Percentiles rank a stretch among this genome's conserved stretches.
Conservation (phyloP, 2,888 invertebrate species). For the Trissolcus japonicus region DNA sequence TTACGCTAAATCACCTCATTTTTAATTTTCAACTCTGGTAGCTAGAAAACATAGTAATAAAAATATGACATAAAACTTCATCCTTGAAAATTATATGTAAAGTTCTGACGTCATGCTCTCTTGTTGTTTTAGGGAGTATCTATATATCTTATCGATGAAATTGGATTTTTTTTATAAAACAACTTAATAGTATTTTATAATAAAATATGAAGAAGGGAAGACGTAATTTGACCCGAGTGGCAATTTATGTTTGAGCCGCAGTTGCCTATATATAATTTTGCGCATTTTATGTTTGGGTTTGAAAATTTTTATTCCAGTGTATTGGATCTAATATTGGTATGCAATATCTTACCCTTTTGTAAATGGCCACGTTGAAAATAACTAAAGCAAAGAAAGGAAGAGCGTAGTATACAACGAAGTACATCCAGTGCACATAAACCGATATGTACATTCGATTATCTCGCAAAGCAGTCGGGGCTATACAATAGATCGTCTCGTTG, state of each 20-base stretch:
- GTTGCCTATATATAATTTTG: too few species aligned
- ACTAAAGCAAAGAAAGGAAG: slow-evolving; percentile 93
- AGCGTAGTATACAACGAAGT: slow-evolving; percentile 94
- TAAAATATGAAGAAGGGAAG: not conserved
- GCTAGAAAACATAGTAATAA: too few species aligned
- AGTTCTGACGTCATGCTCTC: too few species aligned
- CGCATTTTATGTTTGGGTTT: not conserved
- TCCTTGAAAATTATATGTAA: too few species aligned
- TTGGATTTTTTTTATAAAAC: too few species aligned
- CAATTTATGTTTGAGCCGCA: too few species aligned
- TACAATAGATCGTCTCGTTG: slow-evolving; percentile 83
- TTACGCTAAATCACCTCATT: not conserved
- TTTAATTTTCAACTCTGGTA: too few species aligned
- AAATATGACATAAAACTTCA: too few species aligned
- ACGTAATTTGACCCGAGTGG: not conserved
- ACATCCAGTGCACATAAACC: slow-evolving; percentile 95
- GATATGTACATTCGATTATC: slow-evolving; percentile 85
- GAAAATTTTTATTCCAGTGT: slow-evolving; percentile 3
- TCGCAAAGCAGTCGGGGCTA: slow-evolving; percentile 83
- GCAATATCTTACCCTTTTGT: slow-evolving; percentile 83
- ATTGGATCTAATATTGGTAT: not conserved
- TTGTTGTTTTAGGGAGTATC: too few species aligned
- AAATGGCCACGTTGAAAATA: slow-evolving; percentile 93
- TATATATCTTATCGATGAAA: too few species aligned
- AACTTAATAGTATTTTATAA: not conserved